Base-by-base conservation (phyloP, 1,140 invertebrate genomes). In the Potamilus streckersoni region DNA sequence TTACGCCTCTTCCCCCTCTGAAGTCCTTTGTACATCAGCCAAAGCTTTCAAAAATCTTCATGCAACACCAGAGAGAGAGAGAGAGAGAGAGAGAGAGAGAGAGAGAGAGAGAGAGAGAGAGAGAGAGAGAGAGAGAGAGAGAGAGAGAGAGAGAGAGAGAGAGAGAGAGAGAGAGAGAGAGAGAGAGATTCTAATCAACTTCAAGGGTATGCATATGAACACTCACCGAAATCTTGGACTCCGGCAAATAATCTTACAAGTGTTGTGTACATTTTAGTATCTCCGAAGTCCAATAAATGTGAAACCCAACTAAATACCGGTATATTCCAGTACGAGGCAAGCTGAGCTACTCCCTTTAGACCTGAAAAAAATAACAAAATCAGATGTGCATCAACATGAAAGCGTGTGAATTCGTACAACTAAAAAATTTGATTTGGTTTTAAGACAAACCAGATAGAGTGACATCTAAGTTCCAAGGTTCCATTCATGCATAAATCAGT, bases 241-340 rank as follows among this genome's bases (percentile, higher is more conserved):
- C 84, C 83, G 49, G 82, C 83, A 8, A 85, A 76, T 15, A 89
- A 74, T 17, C 87, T 78, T 23, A 89, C 79, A 14, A 89, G 76
- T 0, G 87, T 87, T 31, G 87, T 83, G 78, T 86, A 88, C 56
- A 80, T 85, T 3, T 76, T 71, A 27, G 79, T 84, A 77, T 87
- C 81, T 49, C 82, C 78, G 23, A 87, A 85, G 38, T 83, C 81
- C n/a, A 84, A 76, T 31, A 84, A 80, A 65, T 85, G 83, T 14
- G 86, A 87, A 5, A 88, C 84, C 87, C 87, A 89, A 55, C 87
- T 86, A 76, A 89, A 85, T 14, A 88, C 78, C 5, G 87, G 87
- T 19, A 84, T 75, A 59, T 87, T 85, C 84, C 85, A 84, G 69
- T 84, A 83, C 3, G 86, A 85, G 0, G 84, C 86, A 57, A 89